Evolutionary conservation across 1,140 invertebrate genomes (phyloP), one percentile per base, ranked within the genome.

Genomic region (Hycleus phaleratus): DNA sequence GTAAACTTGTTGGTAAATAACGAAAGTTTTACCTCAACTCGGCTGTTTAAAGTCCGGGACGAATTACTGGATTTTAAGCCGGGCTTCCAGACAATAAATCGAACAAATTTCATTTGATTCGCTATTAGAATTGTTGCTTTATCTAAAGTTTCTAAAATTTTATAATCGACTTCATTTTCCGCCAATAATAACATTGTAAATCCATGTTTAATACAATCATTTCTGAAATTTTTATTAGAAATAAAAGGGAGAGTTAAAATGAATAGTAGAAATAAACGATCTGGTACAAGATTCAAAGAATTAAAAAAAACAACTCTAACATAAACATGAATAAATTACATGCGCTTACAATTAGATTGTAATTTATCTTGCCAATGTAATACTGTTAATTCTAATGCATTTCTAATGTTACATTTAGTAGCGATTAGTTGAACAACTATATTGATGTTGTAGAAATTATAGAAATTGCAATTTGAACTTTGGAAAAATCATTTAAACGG

Each of bases 171-270:
- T 45, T 70, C 66, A 39, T 69, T 68, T 64, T 70, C 68, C 3
- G 70, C 68, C 8, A 75, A 52, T 7, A 73, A 56, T 7, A 75
- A 59, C 26, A 75, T 39, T 5, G 71, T 74, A 25, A 75, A 70
- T n/a, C 73, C 73, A 40, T 72, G 70, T 24, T 50, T 46, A 8
- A 43, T 50, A 3, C 26, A 56, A 12, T 67, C 59, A 11, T 46
- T 43, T 55, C 66, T 68, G 64, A 10, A 68, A 67, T 32, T 32
- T 32, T 32, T 7, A 32, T 18, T 18, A 1, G 18, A 18, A 18
- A 54, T n/a, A 26, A 11, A 42, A 38, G 32, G 4, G 32, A 32
- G 4, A 32, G 32, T 32, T 18, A 32, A 32, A 32, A 5, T 4
- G 2, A 32, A 32, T 32, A 1, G 18, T 18, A 18, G 1, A 18